phyloP scores from a whole-genome alignment of 2,113 vertebrate species.

The Circaetus gallicus region DNA sequence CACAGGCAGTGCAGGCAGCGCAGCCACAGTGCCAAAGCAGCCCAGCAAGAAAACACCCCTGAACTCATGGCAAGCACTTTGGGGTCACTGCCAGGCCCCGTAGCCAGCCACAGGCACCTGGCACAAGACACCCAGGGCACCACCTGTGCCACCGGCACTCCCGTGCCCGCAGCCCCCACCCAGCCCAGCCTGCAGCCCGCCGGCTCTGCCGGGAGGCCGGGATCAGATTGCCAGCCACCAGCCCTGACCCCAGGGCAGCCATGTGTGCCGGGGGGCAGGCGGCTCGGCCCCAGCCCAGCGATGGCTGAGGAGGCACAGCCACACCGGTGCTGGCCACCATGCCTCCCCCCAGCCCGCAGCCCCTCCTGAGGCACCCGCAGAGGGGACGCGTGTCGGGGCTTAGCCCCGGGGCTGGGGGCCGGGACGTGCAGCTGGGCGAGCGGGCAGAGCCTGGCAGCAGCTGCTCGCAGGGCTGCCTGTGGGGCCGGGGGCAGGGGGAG shows the following conservation, averaged over 20 bases:
- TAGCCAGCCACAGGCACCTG: neutral
- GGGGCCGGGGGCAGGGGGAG: constrained; percentile 37
- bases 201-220: neutral
- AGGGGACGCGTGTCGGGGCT: accelerated
- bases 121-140: neutral
- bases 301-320: neutral
- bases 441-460: neutral
- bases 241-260: neutral
- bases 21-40: neutral
- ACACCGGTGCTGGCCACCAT: accelerated
- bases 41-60: neutral
- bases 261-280: accelerated
- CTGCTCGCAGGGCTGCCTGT: neutral
- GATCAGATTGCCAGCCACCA: neutral
- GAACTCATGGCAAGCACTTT: neutral
- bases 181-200: neutral
- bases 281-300: accelerated
- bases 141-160: neutral
- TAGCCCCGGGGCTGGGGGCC: too few relatives aligned
- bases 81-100: neutral
- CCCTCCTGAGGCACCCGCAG: neutral
- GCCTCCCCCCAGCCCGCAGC: neutral
- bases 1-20: neutral
- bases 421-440: accelerated
- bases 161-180: neutral